phyloP scores from a whole-genome alignment of 2,888 invertebrate species.

The Ariolimax columbianus region DNA sequence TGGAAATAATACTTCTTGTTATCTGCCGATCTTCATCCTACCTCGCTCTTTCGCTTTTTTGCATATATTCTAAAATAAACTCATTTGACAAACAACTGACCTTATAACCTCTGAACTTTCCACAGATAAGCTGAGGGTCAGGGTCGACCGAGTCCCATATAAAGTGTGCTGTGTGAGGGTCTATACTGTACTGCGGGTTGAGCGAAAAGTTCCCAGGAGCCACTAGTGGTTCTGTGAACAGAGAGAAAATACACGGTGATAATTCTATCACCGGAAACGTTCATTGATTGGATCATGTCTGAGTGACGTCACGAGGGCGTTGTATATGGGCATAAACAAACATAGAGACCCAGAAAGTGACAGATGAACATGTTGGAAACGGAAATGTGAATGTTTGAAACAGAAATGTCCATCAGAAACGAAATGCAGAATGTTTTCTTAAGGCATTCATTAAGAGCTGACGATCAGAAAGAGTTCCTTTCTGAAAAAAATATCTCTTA shows the following conservation, averaged over 20 bases:
- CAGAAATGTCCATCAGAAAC: neutral
- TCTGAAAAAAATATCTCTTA: neutral
- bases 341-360: neutral
- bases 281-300: neutral
- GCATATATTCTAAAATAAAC: too few species aligned
- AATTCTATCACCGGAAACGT: neutral
- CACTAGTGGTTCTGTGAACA: constrained; percentile 64
- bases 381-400: neutral
- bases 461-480: neutral
- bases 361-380: neutral
- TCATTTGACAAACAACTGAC: constrained; percentile 59
- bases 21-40: too few species aligned
- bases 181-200: constrained; percentile 64
- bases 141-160: constrained; percentile 74
- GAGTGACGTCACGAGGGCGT: neutral
- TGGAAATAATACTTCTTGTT: too few species aligned
- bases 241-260: neutral
- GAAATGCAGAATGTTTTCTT: neutral
- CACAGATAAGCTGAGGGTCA: constrained; percentile 63
- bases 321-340: neutral
- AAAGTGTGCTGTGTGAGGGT: constrained; percentile 70
- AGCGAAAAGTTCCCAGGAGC: constrained; percentile 71
- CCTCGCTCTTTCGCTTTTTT: too few species aligned
- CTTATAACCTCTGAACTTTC: constrained; percentile 72
- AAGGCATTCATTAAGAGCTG: neutral